These are phyloP conservation scores for Corythaixoides concolor DNA, from an alignment of 2,113 vertebrate species.

Conservation along the genomic window DNA sequence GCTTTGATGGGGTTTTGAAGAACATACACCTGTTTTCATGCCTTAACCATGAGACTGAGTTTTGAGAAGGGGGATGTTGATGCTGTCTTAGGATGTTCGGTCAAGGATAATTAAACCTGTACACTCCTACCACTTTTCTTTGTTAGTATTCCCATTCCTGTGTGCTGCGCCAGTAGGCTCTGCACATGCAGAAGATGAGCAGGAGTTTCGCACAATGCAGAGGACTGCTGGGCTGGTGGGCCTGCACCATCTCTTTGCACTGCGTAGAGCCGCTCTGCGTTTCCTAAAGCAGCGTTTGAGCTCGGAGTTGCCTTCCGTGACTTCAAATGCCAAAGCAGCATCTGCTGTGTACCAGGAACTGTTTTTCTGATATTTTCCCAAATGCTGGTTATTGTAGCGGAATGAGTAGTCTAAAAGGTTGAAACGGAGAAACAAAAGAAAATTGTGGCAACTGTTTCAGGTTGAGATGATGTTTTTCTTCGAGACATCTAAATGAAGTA, in stretches of 20 bases:
- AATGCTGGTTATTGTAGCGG: background rate
- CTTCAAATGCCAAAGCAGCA: background rate
- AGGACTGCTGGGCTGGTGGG: background rate
- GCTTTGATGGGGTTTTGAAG: background rate
- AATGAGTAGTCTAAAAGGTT: background rate
- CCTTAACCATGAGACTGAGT: background rate
- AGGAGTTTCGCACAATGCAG: background rate
- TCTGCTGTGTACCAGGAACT: background rate
- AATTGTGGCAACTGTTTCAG: background rate
- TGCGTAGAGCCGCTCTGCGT: background rate
- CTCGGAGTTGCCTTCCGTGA: no score
- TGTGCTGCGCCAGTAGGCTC: background rate
- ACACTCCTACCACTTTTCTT: rapidly evolving
- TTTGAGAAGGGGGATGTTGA: background rate
- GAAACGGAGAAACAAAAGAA: background rate
- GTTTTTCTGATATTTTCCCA: background rate
- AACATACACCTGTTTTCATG: background rate
- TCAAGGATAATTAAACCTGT: background rate
- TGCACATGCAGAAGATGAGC: background rate
- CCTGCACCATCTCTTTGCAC: no score
- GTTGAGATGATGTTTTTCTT: background rate
- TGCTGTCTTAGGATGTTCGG: background rate
- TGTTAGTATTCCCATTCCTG: background rate
- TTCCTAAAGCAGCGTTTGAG: background rate
- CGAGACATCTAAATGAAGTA: background rate